These are phyloP conservation scores for Phalacrocorax aristotelis DNA, from an alignment of 2,113 vertebrate species.

Conservation along the genomic window DNA sequence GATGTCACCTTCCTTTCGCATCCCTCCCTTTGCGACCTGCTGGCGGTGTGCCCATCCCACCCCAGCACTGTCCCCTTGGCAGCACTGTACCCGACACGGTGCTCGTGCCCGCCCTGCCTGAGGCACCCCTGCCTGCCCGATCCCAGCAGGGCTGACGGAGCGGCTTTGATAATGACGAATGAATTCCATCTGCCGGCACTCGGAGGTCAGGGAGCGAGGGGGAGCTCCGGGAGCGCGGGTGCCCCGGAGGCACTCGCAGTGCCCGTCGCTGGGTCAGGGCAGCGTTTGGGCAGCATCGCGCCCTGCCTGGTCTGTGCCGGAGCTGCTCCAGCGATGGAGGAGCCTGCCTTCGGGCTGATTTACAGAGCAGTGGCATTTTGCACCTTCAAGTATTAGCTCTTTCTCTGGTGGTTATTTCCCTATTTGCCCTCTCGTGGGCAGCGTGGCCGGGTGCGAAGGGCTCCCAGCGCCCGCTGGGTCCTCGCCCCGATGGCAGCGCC, in stretches of 20 bases:
- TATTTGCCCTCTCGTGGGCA: not conserved
- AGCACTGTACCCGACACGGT: not conserved
- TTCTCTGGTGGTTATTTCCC: not conserved
- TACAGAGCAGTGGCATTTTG: not conserved
- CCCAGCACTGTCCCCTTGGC: not conserved
- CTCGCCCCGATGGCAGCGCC: not conserved
- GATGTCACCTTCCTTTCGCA: not conserved
- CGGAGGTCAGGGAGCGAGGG: not conserved
- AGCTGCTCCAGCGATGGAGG: not conserved
- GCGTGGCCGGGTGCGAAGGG: not conserved
- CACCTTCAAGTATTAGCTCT: not conserved
- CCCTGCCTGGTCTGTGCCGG: fast-evolving
- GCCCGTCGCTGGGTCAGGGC: not conserved
- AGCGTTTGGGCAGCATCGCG: not conserved
- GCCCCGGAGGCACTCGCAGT: not conserved
- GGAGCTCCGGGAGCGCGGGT: not conserved
- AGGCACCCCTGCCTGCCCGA: not conserved
- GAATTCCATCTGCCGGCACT: not conserved
- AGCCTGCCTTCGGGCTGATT: not conserved
- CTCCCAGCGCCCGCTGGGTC: not conserved
- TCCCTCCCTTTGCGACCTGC: not conserved
- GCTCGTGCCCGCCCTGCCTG: not conserved
- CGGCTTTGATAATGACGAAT: not conserved
- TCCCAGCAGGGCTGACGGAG: not conserved
- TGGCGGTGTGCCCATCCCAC: not conserved